These are phyloP conservation scores for Ciconia nigra DNA, from an alignment of 2,797 vertebrate genomes.

Conservation along the genomic window DNA sequence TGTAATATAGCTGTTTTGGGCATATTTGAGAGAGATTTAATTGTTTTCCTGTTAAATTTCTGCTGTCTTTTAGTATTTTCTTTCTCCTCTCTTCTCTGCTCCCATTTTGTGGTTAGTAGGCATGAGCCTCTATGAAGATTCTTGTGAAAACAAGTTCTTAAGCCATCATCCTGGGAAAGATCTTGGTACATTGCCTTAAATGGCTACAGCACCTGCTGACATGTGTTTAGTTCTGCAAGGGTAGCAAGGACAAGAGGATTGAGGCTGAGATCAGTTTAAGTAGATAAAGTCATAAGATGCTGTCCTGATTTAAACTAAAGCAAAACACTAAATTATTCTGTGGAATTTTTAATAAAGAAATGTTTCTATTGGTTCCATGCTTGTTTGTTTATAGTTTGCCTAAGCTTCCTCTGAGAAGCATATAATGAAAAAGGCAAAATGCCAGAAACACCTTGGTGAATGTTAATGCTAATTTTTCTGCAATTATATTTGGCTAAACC, in stretches of 20 bases:
- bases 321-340: not conserved
- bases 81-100: not conserved
- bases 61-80: not conserved
- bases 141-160: not conserved
- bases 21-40: not conserved
- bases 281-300: not conserved
- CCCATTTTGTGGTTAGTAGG: not conserved
- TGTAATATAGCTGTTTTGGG: not conserved
- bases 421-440: slow-evolving; percentile 33
- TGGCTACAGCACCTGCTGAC: not conserved
- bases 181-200: not conserved
- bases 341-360: slow-evolving; percentile 47
- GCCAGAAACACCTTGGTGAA: not conserved
- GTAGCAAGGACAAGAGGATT: not conserved
- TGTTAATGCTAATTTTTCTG: not conserved
- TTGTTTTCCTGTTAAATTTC: not conserved
- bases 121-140: not conserved
- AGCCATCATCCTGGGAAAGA: not conserved
- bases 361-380: not conserved
- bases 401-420: not conserved
- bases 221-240: not conserved
- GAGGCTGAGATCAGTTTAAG: not conserved
- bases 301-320: not conserved
- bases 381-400: not conserved
- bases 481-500: not conserved